Evolutionary conservation across 30 jellyfish, hydroid and myxozoan species (phyloP).

Genomic region (Hydractinia echinata): DNA sequence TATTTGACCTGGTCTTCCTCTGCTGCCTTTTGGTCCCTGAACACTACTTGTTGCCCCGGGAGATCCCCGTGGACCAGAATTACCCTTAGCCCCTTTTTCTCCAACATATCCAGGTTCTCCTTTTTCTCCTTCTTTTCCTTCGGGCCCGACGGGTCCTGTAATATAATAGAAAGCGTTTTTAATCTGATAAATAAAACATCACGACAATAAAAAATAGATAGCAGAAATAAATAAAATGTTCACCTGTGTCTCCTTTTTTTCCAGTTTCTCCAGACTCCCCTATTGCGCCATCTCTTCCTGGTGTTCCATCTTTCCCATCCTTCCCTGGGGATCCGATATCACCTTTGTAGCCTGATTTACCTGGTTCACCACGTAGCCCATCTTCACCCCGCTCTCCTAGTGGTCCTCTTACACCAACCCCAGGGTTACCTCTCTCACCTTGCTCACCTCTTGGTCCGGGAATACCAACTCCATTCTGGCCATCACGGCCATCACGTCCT

Average conservation of each 20-base stretch:
- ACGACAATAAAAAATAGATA: not conserved
- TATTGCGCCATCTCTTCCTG: conserved; percentile 51
- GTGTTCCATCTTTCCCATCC: conserved; percentile 40
- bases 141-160: conserved; percentile 62
- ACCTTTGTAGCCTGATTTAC: conserved; percentile 30
- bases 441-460: conserved; percentile 68
- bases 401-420: conserved; percentile 50
- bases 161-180: not conserved
- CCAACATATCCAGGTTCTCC: conserved; percentile 57
- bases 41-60: conserved; percentile 76
- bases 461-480: conserved; percentile 51
- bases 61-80: conserved; percentile 80
- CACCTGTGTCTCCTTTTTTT: conserved; percentile 58
- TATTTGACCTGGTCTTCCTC: conserved; percentile 69
- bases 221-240: not conserved
- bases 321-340: conserved; percentile 50
- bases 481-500: conserved; percentile 64
- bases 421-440: conserved; percentile 52
- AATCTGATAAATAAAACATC: not conserved
- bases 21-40: conserved; percentile 90
- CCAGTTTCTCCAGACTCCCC: conserved; percentile 67
- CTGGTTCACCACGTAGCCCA: conserved; percentile 45
- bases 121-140: conserved; percentile 38
- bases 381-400: conserved; percentile 52
- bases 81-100: conserved; percentile 75